A percentile compares a stretch with the other conserved stretches of the same genome.
Evolutionary conservation across 2,888 invertebrate genomes (phyloP).

Genomic region (Drosophila nr. perissopoda): DNA sequence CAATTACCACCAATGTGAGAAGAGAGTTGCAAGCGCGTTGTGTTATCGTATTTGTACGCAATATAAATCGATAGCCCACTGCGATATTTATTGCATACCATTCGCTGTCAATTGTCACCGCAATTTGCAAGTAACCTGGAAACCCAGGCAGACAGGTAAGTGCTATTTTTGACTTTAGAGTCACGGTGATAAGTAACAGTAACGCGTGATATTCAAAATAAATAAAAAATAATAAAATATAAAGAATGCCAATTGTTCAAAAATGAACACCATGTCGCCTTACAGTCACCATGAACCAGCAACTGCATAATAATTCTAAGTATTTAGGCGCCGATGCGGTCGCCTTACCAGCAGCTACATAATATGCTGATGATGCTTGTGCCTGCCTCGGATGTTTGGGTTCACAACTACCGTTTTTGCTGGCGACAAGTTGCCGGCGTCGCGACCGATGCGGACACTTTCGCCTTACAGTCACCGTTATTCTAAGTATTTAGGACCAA

Average conservation of each 20-base stretch:
- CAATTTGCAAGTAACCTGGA: background rate
- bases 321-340: no score
- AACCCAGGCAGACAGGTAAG: conserved; percentile 1
- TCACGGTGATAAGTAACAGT: conserved; percentile 11
- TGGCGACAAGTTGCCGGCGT: no score
- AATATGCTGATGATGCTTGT: no score
- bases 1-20: conserved; percentile 74
- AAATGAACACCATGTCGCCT: no score
- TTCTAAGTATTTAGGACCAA: no score
- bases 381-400: no score
- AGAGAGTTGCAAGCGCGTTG: conserved; percentile 59
- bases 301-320: no score
- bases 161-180: background rate
- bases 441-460: no score
- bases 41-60: conserved; percentile 53
- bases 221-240: background rate
- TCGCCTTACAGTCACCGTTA: no score
- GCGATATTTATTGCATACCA: conserved; percentile 12
- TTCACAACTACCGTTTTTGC: no score
- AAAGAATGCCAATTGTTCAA: background rate
- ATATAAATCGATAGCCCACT: conserved; percentile 25
- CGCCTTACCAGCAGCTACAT: no score
- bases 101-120: conserved; percentile 2
- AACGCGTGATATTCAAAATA: conserved; percentile 15
- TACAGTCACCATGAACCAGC: no score